A percentile compares a stretch with the other conserved stretches of the same genome.
Evolutionary conservation across 2,113 vertebrate species (phyloP).

Genomic region (Pygoscelis antarcticus): DNA sequence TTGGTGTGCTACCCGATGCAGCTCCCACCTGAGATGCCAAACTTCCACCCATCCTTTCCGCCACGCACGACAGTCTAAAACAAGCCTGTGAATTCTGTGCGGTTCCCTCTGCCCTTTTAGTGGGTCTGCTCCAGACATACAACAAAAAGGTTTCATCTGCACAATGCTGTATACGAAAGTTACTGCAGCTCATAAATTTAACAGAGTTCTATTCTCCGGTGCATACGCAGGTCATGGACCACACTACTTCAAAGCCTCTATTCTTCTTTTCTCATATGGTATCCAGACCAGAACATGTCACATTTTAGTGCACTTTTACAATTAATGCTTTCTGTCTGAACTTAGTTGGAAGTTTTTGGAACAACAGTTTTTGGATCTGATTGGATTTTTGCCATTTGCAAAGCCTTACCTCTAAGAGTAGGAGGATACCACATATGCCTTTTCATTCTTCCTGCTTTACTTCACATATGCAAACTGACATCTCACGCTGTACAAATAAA

Average conservation of each 20-base stretch:
- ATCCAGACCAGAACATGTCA: background rate
- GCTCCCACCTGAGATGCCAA: background rate
- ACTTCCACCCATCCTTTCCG: background rate
- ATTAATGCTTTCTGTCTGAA: background rate
- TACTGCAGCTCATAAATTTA: background rate
- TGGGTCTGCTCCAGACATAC: background rate
- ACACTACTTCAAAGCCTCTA: slow-evolving; percentile 23
- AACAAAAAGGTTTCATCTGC: background rate
- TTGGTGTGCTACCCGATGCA: background rate
- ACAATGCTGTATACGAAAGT: background rate
- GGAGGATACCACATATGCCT: background rate
- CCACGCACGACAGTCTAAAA: background rate
- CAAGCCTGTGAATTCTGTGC: background rate
- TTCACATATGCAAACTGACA: background rate
- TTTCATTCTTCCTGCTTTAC: background rate
- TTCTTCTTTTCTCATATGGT: background rate
- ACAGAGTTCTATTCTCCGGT: background rate
- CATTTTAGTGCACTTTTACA: background rate
- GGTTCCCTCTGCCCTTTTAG: background rate
- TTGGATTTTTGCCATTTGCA: background rate
- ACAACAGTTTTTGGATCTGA: background rate
- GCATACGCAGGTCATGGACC: background rate
- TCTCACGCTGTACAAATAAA: background rate
- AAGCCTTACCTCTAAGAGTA: background rate
- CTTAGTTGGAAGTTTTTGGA: background rate